Evolutionary conservation across 2,888 invertebrate genomes (phyloP), one percentile per base, ranked within the genome.

Genomic region (Acholoe squamosa): DNA sequence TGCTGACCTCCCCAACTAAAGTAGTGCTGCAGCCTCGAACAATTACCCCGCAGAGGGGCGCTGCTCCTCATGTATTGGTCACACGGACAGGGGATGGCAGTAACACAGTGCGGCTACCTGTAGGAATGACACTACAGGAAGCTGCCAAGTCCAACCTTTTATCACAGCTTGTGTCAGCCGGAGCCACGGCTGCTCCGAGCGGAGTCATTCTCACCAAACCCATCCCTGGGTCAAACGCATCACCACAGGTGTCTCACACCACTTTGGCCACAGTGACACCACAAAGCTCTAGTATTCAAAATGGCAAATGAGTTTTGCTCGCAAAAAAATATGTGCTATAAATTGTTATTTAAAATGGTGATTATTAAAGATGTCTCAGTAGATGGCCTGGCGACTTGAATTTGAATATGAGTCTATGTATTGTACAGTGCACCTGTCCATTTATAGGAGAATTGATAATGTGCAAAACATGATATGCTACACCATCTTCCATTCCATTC

Each of bases 71-170:
- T 14, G 25, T 80, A 14, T 19, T 80, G 19, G 33, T 80, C 12
- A 43, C 80, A 16, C 0, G 22, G 14, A 19, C 34, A 43, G 80
- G 34, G 16, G 76, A 14, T 16, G 43, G 80, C 0, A 43, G 80
- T 19, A 80, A 34, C 43, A 16, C n/a, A n/a, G 71, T 71, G n/a
- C 80, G 80, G 14, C 33, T 22, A 0, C 80, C 25, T 1, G 22
- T 14, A 16, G 80, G 80, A 10, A 33, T 80, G 80, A 80, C 80
- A 16, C 34, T 80, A 1, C 34, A 33, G 22, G 80, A 12, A 22
- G 33, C 80, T 1, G 80, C 43, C 34, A 80, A 80, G 34, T 33
- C 80, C 19, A 80, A 80, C 80, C 80, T 80, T 14, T 34, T 80
- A 3, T 34, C 80, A 16, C 33, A 33, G 43, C 80, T 80, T 19